Evolutionary conservation across 2,797 vertebrate genomes (phyloP).

Genomic region (Bovichtus diacanthus): DNA sequence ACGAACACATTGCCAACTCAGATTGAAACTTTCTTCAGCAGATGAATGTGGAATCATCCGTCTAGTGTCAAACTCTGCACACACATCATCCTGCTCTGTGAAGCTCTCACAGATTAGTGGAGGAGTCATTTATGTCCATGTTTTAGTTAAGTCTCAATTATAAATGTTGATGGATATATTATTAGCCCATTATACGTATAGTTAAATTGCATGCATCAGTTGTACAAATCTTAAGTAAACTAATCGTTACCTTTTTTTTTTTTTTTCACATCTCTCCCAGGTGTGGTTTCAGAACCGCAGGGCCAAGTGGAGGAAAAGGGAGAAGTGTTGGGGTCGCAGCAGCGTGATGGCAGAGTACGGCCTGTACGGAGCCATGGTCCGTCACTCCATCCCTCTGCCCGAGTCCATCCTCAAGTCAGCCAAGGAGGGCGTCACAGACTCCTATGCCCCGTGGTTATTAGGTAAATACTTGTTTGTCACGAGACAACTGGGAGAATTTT

Average conservation of each 20-base stretch:
- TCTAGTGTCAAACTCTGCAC: neutral
- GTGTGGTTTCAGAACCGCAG: constrained; percentile 99
- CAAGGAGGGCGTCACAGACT: constrained; percentile 98
- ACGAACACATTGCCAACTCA: neutral
- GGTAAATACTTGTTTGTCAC: constrained; percentile 74
- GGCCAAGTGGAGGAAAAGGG: constrained; percentile 98
- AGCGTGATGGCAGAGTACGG: constrained; percentile 99
- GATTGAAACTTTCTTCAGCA: neutral
- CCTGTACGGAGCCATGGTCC: constrained; percentile 98
- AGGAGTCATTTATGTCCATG: too few relatives aligned
- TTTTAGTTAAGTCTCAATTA: neutral
- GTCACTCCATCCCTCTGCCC: constrained; percentile 97
- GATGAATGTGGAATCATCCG: neutral
- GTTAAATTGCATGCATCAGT: neutral
- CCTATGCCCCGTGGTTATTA: constrained; percentile 97
- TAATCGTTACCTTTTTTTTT: neutral
- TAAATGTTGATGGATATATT: neutral
- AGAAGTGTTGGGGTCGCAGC: constrained; percentile 99
- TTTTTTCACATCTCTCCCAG: constrained; percentile 83
- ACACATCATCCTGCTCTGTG: neutral
- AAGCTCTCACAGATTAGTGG: neutral
- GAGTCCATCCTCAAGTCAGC: constrained; percentile 99
- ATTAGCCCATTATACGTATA: neutral
- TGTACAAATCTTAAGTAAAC: neutral
- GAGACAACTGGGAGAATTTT: neutral